A percentile compares a stretch with the other conserved stretches of the same genome.
Evolutionary conservation across 2,888 invertebrate genomes (phyloP).

Genomic region (Tipula confusa): DNA sequence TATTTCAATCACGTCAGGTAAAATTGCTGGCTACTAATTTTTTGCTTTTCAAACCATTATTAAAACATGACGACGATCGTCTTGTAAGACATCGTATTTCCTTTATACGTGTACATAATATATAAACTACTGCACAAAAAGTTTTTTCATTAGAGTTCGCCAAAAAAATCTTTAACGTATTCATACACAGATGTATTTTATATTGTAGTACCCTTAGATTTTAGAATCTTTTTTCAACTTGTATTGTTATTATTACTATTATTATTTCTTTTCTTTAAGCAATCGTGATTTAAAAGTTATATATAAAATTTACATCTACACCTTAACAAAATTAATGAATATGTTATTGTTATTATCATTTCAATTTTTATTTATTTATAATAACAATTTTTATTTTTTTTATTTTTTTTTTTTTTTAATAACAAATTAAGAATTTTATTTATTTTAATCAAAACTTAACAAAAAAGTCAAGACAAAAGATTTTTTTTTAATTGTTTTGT

Average conservation of each 20-base stretch:
- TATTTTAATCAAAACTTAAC: not conserved
- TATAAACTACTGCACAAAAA: not conserved
- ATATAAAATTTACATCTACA: not conserved
- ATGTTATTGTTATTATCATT: not conserved
- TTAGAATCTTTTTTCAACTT: not conserved
- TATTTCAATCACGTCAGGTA: too few species aligned
- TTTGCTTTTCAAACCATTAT: too few species aligned
- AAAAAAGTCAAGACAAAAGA: not conserved
- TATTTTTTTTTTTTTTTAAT: not conserved
- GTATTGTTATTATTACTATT: not conserved
- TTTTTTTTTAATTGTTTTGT: not conserved
- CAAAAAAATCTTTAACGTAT: not conserved
- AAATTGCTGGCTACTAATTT: too few species aligned
- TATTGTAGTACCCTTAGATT: not conserved
- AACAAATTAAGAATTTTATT: conserved; percentile 3
- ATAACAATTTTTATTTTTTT: not conserved
- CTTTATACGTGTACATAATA: too few species aligned
- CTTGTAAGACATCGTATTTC: too few species aligned
- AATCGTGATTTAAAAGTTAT: conserved; percentile 12
- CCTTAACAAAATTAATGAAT: not conserved
- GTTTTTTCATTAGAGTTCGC: not conserved
- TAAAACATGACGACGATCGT: too few species aligned
- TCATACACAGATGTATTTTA: conserved; percentile 14
- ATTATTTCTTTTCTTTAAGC: not conserved
- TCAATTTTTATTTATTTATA: not conserved